Percentiles rank a stretch among this genome's conserved stretches.
These are phyloP conservation scores for Eurystomus glaucurus DNA, from an alignment of 2,797 vertebrate species.

Conservation along the genomic window DNA sequence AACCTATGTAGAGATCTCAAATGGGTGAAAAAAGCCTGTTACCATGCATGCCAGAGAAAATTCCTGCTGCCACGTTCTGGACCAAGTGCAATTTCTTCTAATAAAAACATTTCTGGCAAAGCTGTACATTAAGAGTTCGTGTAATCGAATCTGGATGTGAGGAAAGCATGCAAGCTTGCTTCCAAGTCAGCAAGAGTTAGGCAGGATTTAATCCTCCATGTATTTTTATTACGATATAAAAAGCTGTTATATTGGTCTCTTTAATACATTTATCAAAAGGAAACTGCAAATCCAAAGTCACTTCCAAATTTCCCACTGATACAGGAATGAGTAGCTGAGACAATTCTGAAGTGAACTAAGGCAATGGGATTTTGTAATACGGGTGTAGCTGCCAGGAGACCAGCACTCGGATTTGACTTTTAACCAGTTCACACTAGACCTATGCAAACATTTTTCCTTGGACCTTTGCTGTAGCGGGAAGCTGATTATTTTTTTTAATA, in stretches of 20 bases:
- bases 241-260: slow-evolving; percentile 71
- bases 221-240: slow-evolving; percentile 82
- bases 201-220: slow-evolving; percentile 76
- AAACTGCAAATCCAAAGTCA: slow-evolving; percentile 46
- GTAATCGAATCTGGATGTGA: slow-evolving; percentile 80
- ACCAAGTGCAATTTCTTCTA: slow-evolving; percentile 73
- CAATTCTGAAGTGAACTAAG: slow-evolving; percentile 42
- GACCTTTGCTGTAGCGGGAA: slow-evolving; percentile 8
- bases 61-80: slow-evolving; percentile 78
- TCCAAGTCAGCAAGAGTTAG: slow-evolving; percentile 81
- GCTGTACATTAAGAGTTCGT: slow-evolving; percentile 61
- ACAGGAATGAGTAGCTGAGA: slow-evolving; percentile 65
- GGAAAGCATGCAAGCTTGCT: slow-evolving; percentile 75
- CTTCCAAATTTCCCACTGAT: slow-evolving; percentile 69
- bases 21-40: slow-evolving; percentile 61
- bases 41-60: slow-evolving; percentile 72
- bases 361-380: slow-evolving; percentile 47
- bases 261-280: slow-evolving; percentile 73
- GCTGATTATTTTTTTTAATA: not conserved
- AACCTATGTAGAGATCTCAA: slow-evolving; percentile 69
- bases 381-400: slow-evolving; percentile 49
- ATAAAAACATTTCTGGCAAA: slow-evolving; percentile 78
- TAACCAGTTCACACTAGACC: slow-evolving; percentile 62
- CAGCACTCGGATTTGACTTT: slow-evolving; percentile 23
- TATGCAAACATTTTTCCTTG: slow-evolving; percentile 41